phyloP scores from a whole-genome alignment of 2,797 vertebrate genomes.

The Sebastiscus tertius region DNA sequence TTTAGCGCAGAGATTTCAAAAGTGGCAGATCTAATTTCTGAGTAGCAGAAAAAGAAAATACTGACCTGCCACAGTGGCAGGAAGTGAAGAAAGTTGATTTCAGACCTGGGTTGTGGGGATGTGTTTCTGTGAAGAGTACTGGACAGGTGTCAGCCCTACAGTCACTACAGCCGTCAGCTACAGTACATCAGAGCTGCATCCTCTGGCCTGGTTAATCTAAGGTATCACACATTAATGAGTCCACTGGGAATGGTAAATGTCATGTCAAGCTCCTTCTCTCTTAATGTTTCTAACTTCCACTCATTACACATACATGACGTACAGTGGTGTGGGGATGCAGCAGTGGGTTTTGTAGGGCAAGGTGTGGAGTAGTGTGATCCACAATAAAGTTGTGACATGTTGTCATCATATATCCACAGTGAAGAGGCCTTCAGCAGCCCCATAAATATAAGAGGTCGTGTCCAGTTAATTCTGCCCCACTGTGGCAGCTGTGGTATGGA shows the following conservation, averaged over 20 bases:
- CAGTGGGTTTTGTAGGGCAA: too few species aligned
- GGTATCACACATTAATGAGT: not conserved
- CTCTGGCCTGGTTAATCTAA: not conserved
- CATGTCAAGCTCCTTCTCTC: not conserved
- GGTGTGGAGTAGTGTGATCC: not conserved
- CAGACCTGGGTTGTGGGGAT: too few species aligned
- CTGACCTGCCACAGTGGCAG: too few species aligned
- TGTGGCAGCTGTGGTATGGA: not conserved
- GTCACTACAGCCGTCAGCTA: not conserved
- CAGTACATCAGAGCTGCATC: not conserved
- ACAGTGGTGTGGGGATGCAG: not conserved
- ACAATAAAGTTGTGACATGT: not conserved
- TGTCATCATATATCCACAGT: not conserved
- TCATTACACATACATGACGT: not conserved
- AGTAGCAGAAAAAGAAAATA: too few species aligned
- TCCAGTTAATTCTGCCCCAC: not conserved
- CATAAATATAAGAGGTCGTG: not conserved
- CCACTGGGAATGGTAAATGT: not conserved
- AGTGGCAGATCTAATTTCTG: too few species aligned
- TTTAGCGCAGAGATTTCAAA: too few species aligned
- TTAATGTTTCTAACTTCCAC: not conserved
- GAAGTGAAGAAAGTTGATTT: not conserved
- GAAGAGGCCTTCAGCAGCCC: not conserved
- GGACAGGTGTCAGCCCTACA: too few species aligned
- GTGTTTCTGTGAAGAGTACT: too few species aligned